These are phyloP conservation scores for Oasisia sp. DNA, from an alignment of 2,888 invertebrate genomes.

Conservation along the genomic window DNA sequence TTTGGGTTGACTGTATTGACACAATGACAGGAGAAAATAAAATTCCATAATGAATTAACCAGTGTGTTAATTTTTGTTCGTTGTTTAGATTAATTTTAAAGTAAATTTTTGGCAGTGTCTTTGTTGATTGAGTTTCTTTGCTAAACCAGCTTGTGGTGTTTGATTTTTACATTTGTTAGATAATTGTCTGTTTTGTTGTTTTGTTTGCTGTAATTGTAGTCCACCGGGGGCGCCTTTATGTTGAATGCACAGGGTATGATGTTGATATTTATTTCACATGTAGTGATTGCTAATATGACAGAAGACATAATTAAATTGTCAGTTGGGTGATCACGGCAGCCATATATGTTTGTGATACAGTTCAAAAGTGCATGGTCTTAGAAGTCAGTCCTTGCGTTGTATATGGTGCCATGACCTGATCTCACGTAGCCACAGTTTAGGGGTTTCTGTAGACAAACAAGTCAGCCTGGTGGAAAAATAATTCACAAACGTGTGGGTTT, in stretches of 20 bases:
- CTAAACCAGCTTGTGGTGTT: neutral
- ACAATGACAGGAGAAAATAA: neutral
- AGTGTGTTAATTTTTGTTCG: neutral
- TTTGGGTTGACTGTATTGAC: neutral
- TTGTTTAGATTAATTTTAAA: neutral
- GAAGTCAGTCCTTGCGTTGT: neutral
- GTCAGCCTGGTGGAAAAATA: neutral
- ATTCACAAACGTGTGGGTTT: neutral
- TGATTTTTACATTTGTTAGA: neutral
- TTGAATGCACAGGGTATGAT: neutral
- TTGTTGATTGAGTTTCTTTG: neutral
- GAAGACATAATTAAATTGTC: neutral
- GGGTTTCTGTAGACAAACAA: neutral
- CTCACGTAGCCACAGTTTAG: neutral
- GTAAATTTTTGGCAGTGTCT: neutral
- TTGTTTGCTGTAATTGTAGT: neutral
- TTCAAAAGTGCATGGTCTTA: neutral
- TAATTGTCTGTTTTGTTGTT: neutral
- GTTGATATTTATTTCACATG: neutral
- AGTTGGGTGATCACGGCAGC: neutral
- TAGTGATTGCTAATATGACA: neutral
- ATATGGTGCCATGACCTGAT: neutral
- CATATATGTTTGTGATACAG: neutral
- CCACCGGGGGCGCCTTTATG: neutral
- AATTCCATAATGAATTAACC: neutral